These are phyloP conservation scores for Monomorium pharaonis DNA, from an alignment of 1,140 invertebrate species.

Conservation along the genomic window DNA sequence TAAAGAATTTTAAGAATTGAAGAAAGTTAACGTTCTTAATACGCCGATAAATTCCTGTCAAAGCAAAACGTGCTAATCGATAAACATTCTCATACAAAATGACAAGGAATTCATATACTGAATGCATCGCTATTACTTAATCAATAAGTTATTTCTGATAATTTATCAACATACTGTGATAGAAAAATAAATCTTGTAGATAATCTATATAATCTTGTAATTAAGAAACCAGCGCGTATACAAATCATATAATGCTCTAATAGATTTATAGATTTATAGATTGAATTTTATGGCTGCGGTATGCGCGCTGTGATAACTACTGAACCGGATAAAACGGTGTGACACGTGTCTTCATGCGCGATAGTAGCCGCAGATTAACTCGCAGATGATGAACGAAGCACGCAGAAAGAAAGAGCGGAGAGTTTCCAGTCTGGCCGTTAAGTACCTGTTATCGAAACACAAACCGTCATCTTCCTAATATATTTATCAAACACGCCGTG, in stretches of 20 bases:
- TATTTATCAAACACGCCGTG: slow-evolving; percentile 80
- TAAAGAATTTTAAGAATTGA: neutral
- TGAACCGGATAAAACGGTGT: slow-evolving; percentile 30
- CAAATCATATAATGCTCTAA: slow-evolving; percentile 8
- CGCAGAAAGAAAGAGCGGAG: slow-evolving; percentile 44
- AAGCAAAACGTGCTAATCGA: neutral
- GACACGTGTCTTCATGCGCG: slow-evolving; percentile 39
- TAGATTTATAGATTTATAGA: neutral
- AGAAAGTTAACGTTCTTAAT: neutral
- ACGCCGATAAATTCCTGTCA: neutral
- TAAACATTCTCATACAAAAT: neutral
- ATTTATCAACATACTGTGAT: neutral
- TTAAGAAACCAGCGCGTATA: neutral
- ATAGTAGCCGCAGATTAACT: slow-evolving; percentile 31
- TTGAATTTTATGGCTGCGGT: neutral
- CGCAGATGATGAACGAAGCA: slow-evolving; percentile 52
- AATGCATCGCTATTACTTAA: neutral
- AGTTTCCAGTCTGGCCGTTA: slow-evolving; percentile 75
- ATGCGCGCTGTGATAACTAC: neutral
- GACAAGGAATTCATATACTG: neutral
- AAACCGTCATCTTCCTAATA: slow-evolving; percentile 79
- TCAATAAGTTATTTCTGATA: neutral
- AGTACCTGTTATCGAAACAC: slow-evolving; percentile 81
- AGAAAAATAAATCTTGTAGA: neutral
- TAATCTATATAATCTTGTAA: neutral